These are phyloP conservation scores for Neuroterus valhalla DNA, from an alignment of 1,140 invertebrate species.

Conservation along the genomic window DNA sequence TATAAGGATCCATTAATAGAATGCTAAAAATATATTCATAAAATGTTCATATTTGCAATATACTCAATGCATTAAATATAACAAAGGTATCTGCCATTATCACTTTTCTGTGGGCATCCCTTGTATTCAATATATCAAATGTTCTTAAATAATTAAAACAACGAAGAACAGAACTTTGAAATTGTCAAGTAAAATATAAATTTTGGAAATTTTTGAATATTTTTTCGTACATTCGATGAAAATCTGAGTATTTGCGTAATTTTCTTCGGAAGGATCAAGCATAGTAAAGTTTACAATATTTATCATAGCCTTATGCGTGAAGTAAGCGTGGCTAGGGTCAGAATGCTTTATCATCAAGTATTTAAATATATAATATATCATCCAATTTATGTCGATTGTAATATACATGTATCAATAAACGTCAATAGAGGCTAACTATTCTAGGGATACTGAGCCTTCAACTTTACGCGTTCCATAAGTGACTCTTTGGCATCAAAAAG, in stretches of 20 bases:
- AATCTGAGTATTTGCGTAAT: background rate
- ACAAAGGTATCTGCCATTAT: constrained; percentile 43
- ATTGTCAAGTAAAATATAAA: constrained; percentile 38
- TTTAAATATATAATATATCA: constrained; percentile 64
- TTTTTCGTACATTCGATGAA: constrained; percentile 7
- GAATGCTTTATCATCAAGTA: constrained; percentile 57
- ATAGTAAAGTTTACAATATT: constrained; percentile 55
- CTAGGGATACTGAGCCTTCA: constrained; percentile 57
- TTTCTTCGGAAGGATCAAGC: constrained; percentile 56
- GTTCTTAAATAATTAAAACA: too few species aligned
- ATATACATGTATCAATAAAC: constrained; percentile 49
- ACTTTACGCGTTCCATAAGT: constrained; percentile 38
- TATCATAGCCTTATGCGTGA: constrained; percentile 50
- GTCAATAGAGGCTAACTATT: constrained; percentile 39
- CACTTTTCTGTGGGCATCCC: constrained; percentile 42
- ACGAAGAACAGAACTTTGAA: background rate
- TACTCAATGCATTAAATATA: constrained; percentile 48
- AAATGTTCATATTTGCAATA: constrained; percentile 7
- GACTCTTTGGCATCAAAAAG: constrained; percentile 40
- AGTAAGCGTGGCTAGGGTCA: constrained; percentile 61
- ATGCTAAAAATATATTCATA: too few species aligned
- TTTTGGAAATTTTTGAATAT: background rate
- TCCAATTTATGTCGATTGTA: constrained; percentile 44
- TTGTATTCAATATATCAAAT: too few species aligned
- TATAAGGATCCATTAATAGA: too few species aligned